Conservation (phyloP, 2,888 invertebrate genomes). For the Sepioteuthis lessoniana region DNA sequence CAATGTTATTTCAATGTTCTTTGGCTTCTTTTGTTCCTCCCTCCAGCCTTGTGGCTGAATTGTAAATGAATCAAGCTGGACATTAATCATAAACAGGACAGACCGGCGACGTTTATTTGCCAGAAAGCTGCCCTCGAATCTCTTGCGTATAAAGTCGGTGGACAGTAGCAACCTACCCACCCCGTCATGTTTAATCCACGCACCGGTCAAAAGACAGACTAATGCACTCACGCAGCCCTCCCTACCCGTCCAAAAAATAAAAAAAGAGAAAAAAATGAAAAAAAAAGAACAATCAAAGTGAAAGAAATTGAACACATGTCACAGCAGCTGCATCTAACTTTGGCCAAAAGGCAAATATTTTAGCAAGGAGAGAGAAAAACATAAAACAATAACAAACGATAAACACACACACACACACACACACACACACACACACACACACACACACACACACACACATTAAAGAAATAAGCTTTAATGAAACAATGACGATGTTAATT, state of each 20-base stretch:
- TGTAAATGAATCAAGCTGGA: not conserved
- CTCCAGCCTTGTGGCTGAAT: not conserved
- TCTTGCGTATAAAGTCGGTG: not conserved
- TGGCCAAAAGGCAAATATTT: not conserved
- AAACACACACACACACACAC: too few species aligned
- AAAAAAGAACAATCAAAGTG: not conserved
- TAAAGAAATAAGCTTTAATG: not conserved
- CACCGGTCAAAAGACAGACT: not conserved
- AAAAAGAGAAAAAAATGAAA: not conserved
- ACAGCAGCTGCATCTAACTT: not conserved
- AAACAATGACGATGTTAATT: not conserved
- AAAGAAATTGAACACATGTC: not conserved
- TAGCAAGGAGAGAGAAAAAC: not conserved
- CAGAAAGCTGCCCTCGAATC: constrained; percentile 20
- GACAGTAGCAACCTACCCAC: not conserved
- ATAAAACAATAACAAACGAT: too few species aligned
- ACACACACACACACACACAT: too few species aligned
- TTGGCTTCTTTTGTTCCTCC: not conserved
- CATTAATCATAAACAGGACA: not conserved
- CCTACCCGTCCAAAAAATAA: not conserved
- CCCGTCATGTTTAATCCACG: not conserved
- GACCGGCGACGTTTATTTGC: constrained; percentile 5
- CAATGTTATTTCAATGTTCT: not conserved
- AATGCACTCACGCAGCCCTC: not conserved
- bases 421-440: too few species aligned